These are phyloP conservation scores for Drosophila sp. DNA, from an alignment of 1,140 invertebrate species.

Conservation along the genomic window DNA sequence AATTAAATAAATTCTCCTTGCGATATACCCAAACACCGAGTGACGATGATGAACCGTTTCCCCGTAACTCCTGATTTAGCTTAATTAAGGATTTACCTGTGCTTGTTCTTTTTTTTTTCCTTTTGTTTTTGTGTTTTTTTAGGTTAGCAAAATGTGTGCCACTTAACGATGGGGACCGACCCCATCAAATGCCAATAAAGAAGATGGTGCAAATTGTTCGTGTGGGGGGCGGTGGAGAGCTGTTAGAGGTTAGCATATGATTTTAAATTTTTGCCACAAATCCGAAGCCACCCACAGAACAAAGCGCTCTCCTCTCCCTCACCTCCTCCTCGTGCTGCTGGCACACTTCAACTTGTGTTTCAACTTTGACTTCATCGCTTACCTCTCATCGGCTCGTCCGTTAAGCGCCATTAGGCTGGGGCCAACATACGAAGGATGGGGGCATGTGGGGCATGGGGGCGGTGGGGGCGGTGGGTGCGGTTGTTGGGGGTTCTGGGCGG, in stretches of 20 bases:
- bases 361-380: conserved; percentile 8
- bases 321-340: background rate
- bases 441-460: background rate
- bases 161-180: conserved; percentile 37
- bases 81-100: conserved; percentile 19
- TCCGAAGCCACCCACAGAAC: conserved; percentile 47
- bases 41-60: background rate
- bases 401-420: conserved; percentile 72
- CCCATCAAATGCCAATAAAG: conserved; percentile 38
- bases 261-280: conserved; percentile 77
- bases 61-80: conserved; percentile 5
- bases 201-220: conserved; percentile 20
- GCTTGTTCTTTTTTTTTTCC: conserved; percentile 8
- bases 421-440: background rate
- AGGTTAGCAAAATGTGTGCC: conserved; percentile 34
- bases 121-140: conserved; percentile 10
- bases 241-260: conserved; percentile 63
- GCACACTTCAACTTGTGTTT: conserved; percentile 30
- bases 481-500: conserved; percentile 53
- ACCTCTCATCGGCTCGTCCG: conserved; percentile 33
- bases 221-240: conserved; percentile 15
- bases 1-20: too few species aligned
- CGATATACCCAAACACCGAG: background rate
- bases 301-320: conserved; percentile 19
- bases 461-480: background rate